Percentiles rank a stretch among this genome's conserved stretches.
These are phyloP conservation scores for Sapajus apella DNA, from an alignment of 2,113 vertebrate genomes.

Conservation along the genomic window DNA sequence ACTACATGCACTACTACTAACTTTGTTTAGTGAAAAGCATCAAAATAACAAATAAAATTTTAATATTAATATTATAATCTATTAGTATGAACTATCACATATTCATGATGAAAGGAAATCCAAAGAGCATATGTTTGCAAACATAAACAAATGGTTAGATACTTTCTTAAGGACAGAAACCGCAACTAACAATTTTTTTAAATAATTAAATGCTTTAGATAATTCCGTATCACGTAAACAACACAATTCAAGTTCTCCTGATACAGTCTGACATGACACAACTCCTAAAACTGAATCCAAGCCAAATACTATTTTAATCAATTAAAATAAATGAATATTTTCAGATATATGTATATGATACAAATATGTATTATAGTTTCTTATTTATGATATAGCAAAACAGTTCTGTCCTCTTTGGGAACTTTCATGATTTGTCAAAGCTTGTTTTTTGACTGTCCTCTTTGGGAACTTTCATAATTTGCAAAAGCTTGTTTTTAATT, in stretches of 20 bases:
- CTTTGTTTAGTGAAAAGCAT: not conserved
- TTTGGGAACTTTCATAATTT: constrained; percentile 76
- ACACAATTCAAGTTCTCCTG: not conserved
- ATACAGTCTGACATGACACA: not conserved
- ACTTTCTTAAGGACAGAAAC: constrained; percentile 7
- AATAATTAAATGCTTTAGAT: constrained; percentile 12
- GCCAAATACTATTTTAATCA: constrained; percentile 71
- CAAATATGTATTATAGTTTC: constrained; percentile 71
- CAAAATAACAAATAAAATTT: constrained; percentile 3
- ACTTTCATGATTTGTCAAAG: constrained; percentile 77
- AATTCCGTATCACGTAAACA: not conserved
- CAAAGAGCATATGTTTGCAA: not conserved
- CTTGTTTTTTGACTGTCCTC: constrained; percentile 81
- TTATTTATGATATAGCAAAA: constrained; percentile 74
- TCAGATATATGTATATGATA: no score
- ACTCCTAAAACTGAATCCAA: constrained; percentile 31
- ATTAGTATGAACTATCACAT: not conserved
- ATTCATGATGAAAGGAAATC: constrained; percentile 5
- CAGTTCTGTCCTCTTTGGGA: constrained; percentile 63
- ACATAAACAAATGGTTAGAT: not conserved
- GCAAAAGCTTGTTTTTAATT: constrained; percentile 85
- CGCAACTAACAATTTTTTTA: not conserved
- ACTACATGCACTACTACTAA: not conserved
- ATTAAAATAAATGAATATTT: constrained; percentile 76
- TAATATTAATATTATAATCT: not conserved